Evolutionary conservation across 2,113 vertebrate genomes (phyloP).

Genomic region (Amazona guildingii): DNA sequence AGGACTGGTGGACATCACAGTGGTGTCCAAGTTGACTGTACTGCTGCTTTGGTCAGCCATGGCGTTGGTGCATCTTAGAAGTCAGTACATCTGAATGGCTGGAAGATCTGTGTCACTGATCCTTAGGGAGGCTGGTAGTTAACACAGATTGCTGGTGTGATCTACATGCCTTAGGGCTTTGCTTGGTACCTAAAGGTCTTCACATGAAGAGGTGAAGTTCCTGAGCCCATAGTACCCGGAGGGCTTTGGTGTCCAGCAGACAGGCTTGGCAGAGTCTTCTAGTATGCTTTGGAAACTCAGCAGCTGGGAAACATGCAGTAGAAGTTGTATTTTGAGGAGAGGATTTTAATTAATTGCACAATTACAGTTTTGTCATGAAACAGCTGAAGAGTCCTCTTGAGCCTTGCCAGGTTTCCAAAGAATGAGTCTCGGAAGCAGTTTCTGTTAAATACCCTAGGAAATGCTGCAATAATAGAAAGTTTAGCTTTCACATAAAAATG

Average conservation of each 20-base stretch:
- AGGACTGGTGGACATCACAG: background rate
- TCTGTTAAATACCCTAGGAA: constrained; percentile 6
- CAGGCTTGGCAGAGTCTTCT: background rate
- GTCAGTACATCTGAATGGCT: background rate
- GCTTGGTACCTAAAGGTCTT: background rate
- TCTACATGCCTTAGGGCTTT: background rate
- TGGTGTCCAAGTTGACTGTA: background rate
- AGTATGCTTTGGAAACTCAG: background rate
- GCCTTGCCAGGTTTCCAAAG: constrained; percentile 22
- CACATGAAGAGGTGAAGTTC: background rate
- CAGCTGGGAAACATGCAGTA: background rate
- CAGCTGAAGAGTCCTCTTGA: constrained; percentile 50
- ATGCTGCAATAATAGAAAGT: background rate
- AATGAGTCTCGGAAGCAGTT: background rate
- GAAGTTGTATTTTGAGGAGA: constrained; percentile 44
- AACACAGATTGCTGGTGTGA: background rate
- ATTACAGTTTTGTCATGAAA: constrained; percentile 41
- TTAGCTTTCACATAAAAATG: background rate
- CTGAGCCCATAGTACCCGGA: background rate
- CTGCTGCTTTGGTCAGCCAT: background rate
- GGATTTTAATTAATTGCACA: constrained; percentile 59
- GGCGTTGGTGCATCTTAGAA: background rate
- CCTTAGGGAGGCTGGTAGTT: background rate
- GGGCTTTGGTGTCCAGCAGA: background rate
- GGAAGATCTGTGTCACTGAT: background rate